Conservation (phyloP, 2,888 invertebrate genomes). For the Hemicrepidius hirtus region DNA sequence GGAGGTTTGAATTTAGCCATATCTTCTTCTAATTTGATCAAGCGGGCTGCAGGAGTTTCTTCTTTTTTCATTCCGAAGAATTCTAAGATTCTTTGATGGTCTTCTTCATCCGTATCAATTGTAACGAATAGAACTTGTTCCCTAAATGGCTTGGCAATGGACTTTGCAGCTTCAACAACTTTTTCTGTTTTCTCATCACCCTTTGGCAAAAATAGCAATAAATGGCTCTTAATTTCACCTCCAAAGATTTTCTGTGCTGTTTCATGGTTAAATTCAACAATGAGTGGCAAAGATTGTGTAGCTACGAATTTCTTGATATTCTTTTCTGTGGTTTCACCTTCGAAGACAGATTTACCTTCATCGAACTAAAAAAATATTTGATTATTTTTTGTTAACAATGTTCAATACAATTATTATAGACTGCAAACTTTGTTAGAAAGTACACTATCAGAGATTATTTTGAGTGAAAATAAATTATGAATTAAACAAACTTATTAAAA, state of each 20-base stretch:
- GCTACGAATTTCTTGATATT: constrained; percentile 88
- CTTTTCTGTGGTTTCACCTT: constrained; percentile 80
- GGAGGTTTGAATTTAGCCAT: constrained; percentile 98
- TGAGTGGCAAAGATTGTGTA: constrained; percentile 89
- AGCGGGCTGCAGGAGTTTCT: constrained; percentile 91
- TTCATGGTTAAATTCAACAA: constrained; percentile 98
- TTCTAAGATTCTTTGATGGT: constrained; percentile 97
- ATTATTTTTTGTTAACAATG: too few species aligned
- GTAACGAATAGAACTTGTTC: constrained; percentile 96
- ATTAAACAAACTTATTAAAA: too few species aligned
- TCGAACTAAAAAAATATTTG: constrained; percentile 80
- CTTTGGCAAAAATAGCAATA: constrained; percentile 96
- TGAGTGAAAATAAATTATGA: too few species aligned
- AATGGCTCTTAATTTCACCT: constrained; percentile 97
- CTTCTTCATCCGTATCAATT: constrained; percentile 95
- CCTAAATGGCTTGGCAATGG: constrained; percentile 91
- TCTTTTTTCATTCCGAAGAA: constrained; percentile 98
- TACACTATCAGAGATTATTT: too few species aligned
- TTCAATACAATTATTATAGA: too few species aligned
- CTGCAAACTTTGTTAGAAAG: too few species aligned
- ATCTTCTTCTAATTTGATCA: constrained; percentile 96
- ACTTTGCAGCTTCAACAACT: constrained; percentile 82
- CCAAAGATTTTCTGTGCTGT: constrained; percentile 99
- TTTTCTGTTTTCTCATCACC: constrained; percentile 89
- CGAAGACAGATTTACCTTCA: constrained; percentile 85